Evolutionary conservation across 2,113 vertebrate species (phyloP), one percentile per base, ranked within the genome.

Genomic region (Platichthys flesus): DNA sequence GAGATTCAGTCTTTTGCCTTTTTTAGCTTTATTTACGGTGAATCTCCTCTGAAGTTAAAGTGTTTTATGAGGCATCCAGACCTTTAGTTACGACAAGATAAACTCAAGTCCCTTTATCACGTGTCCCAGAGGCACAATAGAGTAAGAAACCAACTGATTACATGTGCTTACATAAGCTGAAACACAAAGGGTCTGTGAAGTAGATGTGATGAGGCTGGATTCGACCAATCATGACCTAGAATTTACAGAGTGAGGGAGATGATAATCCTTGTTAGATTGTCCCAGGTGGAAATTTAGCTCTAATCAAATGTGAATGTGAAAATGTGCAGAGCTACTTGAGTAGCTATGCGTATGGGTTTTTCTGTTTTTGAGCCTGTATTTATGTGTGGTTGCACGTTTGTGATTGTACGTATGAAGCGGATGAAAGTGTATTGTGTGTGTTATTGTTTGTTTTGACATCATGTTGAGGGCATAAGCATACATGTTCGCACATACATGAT

Each of bases 221-320:
- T 69, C 60, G 7, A 45, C 71, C 56, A 74, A 51, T 68, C 4
- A 1, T 85, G 83, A 83, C 79, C 80, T 78, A 84, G 84, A 89
- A 88, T 78, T 45, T 69, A 68, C 31, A 63, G 4, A 57, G 16
- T 51, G 0, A 69, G 61, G 40, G 2, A 42, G 40, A 42, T 3
- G 9, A 42, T 12, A 42, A 42, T 42, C 40, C 8, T 37, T 37
- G 35, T 37, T 37, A 18, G 67, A 65, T 69, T 71, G 47, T 83
- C 75, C 65, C 75, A 84, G 72, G 65, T 82, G 73, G 69, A 71
- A 88, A 69, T 86, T 64, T 76, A 69, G 31, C 71, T 73, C 20
- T 76, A 77, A 88, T 85, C 77, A 75, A 79, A 84, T 61, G 60
- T 75, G 63, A 79, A 84, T 61, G 60, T 75, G 63, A 58, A 78